A percentile compares a stretch with the other conserved stretches of the same genome.
Evolutionary conservation across 2,113 vertebrate species (phyloP).

Genomic region (Myrmecobius fasciatus): DNA sequence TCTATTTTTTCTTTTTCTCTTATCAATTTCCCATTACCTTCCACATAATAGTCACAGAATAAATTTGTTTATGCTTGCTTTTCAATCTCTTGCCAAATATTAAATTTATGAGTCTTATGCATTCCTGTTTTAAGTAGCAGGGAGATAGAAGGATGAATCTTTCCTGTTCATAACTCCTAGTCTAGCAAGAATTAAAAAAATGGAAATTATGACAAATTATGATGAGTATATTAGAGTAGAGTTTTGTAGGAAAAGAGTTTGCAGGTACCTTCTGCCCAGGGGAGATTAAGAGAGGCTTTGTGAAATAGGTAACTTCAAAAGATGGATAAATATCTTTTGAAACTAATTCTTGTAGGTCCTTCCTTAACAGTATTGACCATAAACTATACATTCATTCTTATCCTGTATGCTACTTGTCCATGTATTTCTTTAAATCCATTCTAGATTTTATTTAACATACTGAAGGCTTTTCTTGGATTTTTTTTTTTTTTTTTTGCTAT

Average conservation of each 20-base stretch:
- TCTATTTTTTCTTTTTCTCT: neutral
- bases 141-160: neutral
- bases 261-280: neutral
- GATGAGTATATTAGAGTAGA: neutral
- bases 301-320: neutral
- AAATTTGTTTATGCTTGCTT: neutral
- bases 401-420: neutral
- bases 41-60: neutral
- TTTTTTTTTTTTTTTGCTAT: too few species aligned
- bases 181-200: neutral
- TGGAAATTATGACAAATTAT: neutral
- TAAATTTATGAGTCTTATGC: neutral
- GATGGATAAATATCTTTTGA: neutral
- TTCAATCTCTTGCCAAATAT: neutral
- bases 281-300: neutral
- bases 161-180: neutral
- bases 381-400: neutral
- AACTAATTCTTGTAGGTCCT: neutral
- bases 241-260: neutral
- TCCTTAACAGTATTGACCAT: neutral
- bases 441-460: too few species aligned
- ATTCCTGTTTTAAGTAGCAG: neutral
- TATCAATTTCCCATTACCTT: neutral
- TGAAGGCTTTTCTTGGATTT: too few species aligned
- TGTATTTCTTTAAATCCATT: neutral